phyloP scores from a whole-genome alignment of 2,888 invertebrate genomes.

The Drosophila aldrichi region DNA sequence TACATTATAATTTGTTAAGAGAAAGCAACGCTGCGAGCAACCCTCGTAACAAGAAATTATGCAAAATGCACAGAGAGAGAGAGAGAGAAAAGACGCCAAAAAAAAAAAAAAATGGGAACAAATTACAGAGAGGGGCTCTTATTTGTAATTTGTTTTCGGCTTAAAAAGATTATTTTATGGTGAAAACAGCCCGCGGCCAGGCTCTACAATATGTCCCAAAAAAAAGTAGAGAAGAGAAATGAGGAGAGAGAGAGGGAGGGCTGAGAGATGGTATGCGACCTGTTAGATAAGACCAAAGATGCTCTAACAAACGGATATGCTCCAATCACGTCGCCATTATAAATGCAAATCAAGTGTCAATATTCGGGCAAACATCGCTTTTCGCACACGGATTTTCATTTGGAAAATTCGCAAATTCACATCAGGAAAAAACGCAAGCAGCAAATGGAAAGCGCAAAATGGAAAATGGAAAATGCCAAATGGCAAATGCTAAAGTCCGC shows the following conservation, averaged over 20 bases:
- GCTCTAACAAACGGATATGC: constrained; percentile 4
- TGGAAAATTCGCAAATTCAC: constrained; percentile 52
- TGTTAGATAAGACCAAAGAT: constrained; percentile 25
- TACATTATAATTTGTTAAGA: constrained; percentile 82
- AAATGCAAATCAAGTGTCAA: constrained; percentile 81
- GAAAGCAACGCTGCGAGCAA: constrained; percentile 44
- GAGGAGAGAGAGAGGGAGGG: not conserved
- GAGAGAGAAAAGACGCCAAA: no score
- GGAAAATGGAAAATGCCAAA: constrained; percentile 47
- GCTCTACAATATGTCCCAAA: constrained; percentile 71
- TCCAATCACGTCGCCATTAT: constrained; percentile 77
- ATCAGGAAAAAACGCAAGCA: not conserved
- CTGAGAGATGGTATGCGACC: constrained; percentile 2
- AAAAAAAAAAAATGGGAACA: constrained; percentile 47
- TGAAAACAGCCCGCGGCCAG: constrained; percentile 69
- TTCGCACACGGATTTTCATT: constrained; percentile 65
- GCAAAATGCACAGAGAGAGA: constrained; percentile 44
- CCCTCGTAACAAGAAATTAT: constrained; percentile 46
- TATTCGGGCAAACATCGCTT: constrained; percentile 55
- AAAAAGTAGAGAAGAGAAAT: not conserved
- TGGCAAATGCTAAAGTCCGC: constrained; percentile 34
- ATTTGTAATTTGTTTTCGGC: constrained; percentile 76
- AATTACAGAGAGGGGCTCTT: constrained; percentile 61
- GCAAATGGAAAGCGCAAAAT: constrained; percentile 37
- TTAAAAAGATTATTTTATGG: constrained; percentile 80